Conservation (phyloP, 2,797 vertebrate species). For the Lates japonicus region DNA sequence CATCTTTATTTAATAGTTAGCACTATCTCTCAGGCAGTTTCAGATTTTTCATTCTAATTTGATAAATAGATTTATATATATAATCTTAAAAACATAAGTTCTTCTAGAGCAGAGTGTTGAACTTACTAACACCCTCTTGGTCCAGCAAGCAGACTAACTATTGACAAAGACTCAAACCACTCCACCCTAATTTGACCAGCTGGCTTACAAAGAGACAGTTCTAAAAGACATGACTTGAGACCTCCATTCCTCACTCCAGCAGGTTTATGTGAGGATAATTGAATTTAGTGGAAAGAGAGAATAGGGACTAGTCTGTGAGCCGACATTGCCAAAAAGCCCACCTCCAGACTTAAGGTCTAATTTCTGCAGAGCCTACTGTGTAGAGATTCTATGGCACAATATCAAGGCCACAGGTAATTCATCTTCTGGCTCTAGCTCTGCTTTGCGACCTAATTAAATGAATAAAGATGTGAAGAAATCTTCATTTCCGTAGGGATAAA, state of each 20-base stretch:
- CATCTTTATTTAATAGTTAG: conserved; percentile 30
- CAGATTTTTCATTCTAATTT: conserved; percentile 31
- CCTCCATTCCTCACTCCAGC: conserved; percentile 52
- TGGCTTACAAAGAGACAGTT: conserved; percentile 39
- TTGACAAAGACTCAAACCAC: conserved; percentile 16
- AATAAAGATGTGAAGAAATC: conserved; percentile 82
- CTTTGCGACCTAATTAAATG: conserved; percentile 84
- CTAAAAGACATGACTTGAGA: conserved; percentile 56
- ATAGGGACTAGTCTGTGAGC: conserved; percentile 56
- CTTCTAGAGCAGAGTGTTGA: conserved; percentile 6
- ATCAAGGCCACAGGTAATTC: conserved; percentile 82
- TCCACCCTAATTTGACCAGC: conserved; percentile 42
- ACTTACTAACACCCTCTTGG: background rate
- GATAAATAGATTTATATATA: conserved; percentile 9
- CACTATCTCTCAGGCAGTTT: conserved; percentile 19
- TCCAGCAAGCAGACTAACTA: conserved; percentile 9
- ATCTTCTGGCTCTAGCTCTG: conserved; percentile 77
- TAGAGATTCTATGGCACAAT: conserved; percentile 69
- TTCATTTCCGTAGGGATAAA: conserved; percentile 78
- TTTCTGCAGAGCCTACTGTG: conserved; percentile 71
- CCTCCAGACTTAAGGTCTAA: conserved; percentile 69
- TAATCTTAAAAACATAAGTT: conserved; percentile 5
- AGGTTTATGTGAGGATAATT: conserved; percentile 72
- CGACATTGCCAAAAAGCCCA: conserved; percentile 65
- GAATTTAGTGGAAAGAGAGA: conserved; percentile 70